These are phyloP conservation scores for Myotis lucifugus DNA, from an alignment of 2,113 vertebrate genomes.

Conservation along the genomic window DNA sequence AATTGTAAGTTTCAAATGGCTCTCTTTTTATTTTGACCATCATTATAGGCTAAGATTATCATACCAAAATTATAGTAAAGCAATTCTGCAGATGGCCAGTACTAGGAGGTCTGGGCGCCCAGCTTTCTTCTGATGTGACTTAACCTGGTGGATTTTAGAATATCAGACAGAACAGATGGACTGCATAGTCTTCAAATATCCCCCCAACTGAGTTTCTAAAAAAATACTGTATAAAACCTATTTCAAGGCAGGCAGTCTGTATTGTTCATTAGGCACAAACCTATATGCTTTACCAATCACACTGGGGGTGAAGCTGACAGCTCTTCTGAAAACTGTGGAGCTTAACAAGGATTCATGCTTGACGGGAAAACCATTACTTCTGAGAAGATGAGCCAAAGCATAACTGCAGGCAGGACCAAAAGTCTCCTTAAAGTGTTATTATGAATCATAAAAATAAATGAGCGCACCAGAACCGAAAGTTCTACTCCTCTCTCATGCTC, in stretches of 20 bases:
- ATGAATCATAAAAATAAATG: not conserved
- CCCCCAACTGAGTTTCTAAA: not conserved
- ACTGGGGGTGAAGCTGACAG: not conserved
- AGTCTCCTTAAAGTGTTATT: not conserved
- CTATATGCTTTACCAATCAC: not conserved
- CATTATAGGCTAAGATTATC: not conserved
- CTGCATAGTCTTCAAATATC: not conserved
- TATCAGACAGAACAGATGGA: not conserved
- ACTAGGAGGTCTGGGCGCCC: not conserved
- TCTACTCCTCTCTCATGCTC: not conserved
- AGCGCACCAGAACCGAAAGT: not conserved
- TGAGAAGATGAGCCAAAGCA: not conserved
- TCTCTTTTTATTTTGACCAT: not conserved
- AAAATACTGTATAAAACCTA: not conserved
- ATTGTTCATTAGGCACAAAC: not conserved
- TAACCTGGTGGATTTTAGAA: not conserved
- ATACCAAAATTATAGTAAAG: not conserved
- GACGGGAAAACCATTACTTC: not conserved
- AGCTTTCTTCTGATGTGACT: not conserved
- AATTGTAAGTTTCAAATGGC: not conserved
- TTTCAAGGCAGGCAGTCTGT: not conserved
- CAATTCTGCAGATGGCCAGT: not conserved
- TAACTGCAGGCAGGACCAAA: not conserved
- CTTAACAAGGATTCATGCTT: not conserved
- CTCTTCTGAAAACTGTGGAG: not conserved